Evolutionary conservation across 2,888 invertebrate species (phyloP).

Genomic region (Synergus japonicus): DNA sequence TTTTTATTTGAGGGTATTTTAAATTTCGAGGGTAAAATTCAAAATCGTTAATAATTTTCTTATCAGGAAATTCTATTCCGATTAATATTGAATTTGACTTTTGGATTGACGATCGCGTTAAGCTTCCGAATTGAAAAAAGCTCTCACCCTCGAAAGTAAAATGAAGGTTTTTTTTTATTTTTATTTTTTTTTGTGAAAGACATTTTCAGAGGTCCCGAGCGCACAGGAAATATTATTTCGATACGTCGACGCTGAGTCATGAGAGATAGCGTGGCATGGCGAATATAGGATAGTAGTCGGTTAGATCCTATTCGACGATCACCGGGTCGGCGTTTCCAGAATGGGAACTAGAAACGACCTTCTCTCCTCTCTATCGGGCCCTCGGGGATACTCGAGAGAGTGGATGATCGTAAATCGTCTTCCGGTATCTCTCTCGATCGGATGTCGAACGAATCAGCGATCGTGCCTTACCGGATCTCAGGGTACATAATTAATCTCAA

Average conservation of each 20-base stretch:
- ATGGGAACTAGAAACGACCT: constrained; percentile 53
- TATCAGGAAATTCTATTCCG: neutral
- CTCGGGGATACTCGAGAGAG: constrained; percentile 49
- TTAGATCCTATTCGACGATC: constrained; percentile 46
- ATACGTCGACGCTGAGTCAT: constrained; percentile 39
- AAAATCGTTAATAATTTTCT: neutral
- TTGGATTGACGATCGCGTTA: neutral
- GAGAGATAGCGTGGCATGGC: constrained; percentile 31
- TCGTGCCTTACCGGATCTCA: constrained; percentile 53
- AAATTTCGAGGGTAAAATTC: neutral
- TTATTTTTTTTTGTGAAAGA: constrained; percentile 17
- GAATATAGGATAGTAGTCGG: constrained; percentile 33
- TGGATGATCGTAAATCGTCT: constrained; percentile 60
- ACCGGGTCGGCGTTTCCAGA: constrained; percentile 46
- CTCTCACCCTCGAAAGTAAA: constrained; percentile 6
- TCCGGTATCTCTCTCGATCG: constrained; percentile 52
- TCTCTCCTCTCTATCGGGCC: constrained; percentile 53
- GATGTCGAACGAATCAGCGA: constrained; percentile 58
- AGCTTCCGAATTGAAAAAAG: constrained; percentile 13
- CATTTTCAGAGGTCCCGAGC: constrained; percentile 31
- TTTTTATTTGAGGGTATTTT: neutral
- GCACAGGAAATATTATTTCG: constrained; percentile 38
- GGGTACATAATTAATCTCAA: constrained; percentile 69
- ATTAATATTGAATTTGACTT: neutral
- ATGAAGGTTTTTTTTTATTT: neutral